Base-by-base conservation (phyloP, 1,140 invertebrate genomes). In the Brachionus plicatilis region DNA sequence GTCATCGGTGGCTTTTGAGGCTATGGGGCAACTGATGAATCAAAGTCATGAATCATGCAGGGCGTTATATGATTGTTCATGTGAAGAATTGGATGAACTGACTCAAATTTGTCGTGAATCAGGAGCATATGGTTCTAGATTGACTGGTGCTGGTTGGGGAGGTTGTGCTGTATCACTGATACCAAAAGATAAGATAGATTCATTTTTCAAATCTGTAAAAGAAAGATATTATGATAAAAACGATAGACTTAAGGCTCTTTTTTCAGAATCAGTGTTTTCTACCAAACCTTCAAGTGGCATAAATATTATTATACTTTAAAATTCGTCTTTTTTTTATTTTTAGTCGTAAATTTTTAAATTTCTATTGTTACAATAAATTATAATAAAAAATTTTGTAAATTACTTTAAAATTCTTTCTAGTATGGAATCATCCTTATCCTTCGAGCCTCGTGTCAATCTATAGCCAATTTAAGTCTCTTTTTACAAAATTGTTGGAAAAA, bases 131-230 rank as follows among this genome's bases (percentile, higher is more conserved):
- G 95, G 96, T 43, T 94, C 95, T 8, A 92, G 97, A 85, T 90
- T 99, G 43, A 99, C 97, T 6, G 97, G 97, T 45, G 90, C 90
- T 37, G 95, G 94, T 24, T 98, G 97, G 97, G 97, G 97, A 24
- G 97, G 97, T 2, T 98, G 96, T 89, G 92, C 94, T 84, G 95
- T 99, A 14, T 95, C 95, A 24, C 90, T 99, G 85, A 92, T 93
- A 83, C 91, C 93, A 0, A 90, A 92, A 68, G 91, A 93, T 33
- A 91, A 92, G 66, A 92, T 94, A 1, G 88, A 92, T 2, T 87
- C 91, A 66, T 96, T 95, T 87, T 91, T 96, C 1, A 88, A 92
- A 11, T 90, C 89, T 68, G 88, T 97, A 29, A 43, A 66, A 43
- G 20, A 75, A 29, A 75, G 7, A 47, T 84, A 68, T 45, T 75